Evolutionary conservation across 2,113 vertebrate genomes (phyloP).

Genomic region (Oreochromis aureus): DNA sequence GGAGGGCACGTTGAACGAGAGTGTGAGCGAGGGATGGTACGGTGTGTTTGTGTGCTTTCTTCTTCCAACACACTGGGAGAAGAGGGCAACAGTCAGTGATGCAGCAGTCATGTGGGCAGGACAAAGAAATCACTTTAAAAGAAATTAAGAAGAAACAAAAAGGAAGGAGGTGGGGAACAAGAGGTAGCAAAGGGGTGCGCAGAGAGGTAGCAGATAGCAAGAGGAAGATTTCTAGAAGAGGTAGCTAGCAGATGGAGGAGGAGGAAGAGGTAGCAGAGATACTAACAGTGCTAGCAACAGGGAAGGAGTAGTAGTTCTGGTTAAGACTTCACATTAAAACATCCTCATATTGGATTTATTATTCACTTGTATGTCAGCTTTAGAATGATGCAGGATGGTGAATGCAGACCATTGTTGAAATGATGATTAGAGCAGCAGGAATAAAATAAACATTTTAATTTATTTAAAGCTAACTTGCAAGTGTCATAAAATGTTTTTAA

Average conservation of each 20-base stretch:
- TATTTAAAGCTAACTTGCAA: background rate
- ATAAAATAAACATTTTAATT: background rate
- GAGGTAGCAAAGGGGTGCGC: constrained; percentile 52
- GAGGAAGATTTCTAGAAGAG: constrained; percentile 60
- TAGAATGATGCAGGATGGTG: background rate
- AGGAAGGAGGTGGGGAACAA: background rate
- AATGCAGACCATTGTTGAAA: background rate
- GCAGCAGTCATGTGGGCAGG: constrained; percentile 66
- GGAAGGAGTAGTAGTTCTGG: background rate
- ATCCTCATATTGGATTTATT: background rate
- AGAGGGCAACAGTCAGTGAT: constrained; percentile 44
- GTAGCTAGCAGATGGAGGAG: constrained; percentile 53
- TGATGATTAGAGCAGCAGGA: background rate
- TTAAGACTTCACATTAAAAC: background rate
- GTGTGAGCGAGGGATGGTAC: background rate
- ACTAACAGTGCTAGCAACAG: constrained; percentile 43
- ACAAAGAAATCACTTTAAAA: background rate
- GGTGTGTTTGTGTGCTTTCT: constrained; percentile 1
- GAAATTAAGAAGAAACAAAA: background rate
- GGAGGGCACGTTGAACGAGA: background rate
- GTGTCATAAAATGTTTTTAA: background rate
- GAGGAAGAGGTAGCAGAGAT: constrained; percentile 59
- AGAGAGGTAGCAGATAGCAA: constrained; percentile 56
- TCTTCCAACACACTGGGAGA: constrained; percentile 10
- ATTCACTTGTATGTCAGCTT: background rate